Conservation (phyloP, 2,113 vertebrate genomes). For the Anhinga rufa region DNA sequence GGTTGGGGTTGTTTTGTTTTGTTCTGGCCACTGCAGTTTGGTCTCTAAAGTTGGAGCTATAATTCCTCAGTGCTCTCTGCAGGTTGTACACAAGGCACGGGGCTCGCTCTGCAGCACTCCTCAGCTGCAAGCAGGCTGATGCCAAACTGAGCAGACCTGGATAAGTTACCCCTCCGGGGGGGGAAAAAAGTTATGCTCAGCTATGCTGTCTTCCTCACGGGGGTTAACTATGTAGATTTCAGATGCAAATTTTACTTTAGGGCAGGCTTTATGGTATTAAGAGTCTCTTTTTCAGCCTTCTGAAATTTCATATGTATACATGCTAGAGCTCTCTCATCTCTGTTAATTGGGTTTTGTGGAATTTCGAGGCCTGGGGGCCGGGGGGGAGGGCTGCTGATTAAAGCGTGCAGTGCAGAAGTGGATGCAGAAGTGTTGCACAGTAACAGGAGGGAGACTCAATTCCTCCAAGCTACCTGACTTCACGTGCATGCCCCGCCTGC, state of each 20-base stretch:
- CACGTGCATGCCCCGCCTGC: fast-evolving
- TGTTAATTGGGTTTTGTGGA: conserved; percentile 52
- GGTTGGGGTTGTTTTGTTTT: no score
- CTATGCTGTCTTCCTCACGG: neutral
- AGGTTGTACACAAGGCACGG: neutral
- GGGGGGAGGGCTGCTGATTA: conserved; percentile 37
- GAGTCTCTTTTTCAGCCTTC: conserved; percentile 38
- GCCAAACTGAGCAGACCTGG: neutral
- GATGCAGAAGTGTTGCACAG: conserved; percentile 24
- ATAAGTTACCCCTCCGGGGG: neutral
- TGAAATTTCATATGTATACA: conserved; percentile 41
- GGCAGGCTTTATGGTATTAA: conserved; percentile 38
- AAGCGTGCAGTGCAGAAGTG: neutral
- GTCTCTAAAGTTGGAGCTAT: neutral
- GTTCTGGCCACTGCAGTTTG: neutral
- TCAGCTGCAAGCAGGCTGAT: neutral
- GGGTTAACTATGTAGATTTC: conserved; percentile 36
- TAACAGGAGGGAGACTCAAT: neutral
- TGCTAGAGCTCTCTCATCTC: conserved; percentile 35
- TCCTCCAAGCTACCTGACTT: neutral
- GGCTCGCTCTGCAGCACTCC: neutral
- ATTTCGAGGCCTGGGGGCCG: conserved; percentile 24
- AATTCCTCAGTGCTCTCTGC: neutral
- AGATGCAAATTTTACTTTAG: conserved; percentile 52
- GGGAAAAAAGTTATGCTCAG: neutral